Percentiles rank a stretch among this genome's conserved stretches.
Conservation (phyloP, 1,140 invertebrate genomes). For the Drosophila santomea region DNA sequence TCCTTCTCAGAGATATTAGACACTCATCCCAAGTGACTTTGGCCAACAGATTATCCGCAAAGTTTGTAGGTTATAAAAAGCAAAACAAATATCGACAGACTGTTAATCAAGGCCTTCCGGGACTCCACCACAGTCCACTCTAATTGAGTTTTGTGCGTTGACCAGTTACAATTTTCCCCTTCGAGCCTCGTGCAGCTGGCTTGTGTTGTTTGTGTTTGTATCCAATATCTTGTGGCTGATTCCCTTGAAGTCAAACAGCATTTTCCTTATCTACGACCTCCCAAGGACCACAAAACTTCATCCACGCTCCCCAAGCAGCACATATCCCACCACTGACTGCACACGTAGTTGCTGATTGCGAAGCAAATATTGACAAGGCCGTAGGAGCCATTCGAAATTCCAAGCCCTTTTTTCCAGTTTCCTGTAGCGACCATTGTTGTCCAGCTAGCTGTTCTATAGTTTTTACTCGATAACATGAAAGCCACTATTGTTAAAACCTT, state of each 20-base stretch:
- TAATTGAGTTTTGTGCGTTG: conserved; percentile 42
- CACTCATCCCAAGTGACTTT: not conserved
- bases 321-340: conserved; percentile 42
- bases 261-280: conserved; percentile 46
- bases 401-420: conserved; percentile 16
- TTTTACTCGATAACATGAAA: not conserved
- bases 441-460: conserved; percentile 10
- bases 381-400: conserved; percentile 15
- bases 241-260: conserved; percentile 54
- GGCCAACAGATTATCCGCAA: not conserved
- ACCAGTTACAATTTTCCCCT: not conserved
- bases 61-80: not conserved
- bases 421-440: conserved; percentile 2
- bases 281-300: conserved; percentile 28
- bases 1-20: not conserved
- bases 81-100: conserved; percentile 1
- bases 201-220: conserved; percentile 12
- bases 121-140: not conserved
- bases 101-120: not conserved
- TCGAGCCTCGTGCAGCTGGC: no score
- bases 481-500: no score
- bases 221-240: conserved; percentile 22
- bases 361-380: conserved; percentile 78
- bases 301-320: conserved; percentile 28
- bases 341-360: conserved; percentile 76